phyloP scores from a whole-genome alignment of 2,888 invertebrate genomes.

The Desoria tigrina region DNA sequence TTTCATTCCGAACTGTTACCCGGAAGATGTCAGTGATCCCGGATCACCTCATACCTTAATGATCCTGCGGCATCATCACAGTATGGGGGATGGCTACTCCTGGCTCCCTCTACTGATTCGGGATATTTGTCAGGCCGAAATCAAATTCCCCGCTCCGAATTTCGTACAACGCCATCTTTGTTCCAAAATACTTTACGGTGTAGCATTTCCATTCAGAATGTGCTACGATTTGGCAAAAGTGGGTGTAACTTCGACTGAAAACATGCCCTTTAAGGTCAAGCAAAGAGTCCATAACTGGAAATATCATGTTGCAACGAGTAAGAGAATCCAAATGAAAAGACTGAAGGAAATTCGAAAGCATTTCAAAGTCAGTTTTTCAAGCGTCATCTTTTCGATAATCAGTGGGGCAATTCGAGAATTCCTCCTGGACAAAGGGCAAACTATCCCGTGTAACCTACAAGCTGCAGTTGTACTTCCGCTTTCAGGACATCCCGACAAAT shows the following conservation, averaged over 20 bases:
- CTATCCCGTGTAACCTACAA: neutral
- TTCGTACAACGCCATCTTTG: neutral
- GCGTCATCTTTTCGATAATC: neutral
- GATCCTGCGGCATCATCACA: neutral
- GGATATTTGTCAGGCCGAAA: neutral
- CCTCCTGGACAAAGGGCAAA: neutral
- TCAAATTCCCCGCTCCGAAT: neutral
- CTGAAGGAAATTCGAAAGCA: neutral
- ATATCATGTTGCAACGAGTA: neutral
- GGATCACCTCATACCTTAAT: neutral
- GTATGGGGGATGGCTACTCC: neutral
- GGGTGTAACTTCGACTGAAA: neutral
- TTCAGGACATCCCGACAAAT: neutral
- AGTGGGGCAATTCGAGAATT: neutral
- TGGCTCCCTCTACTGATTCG: neutral
- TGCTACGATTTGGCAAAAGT: neutral
- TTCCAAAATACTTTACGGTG: neutral
- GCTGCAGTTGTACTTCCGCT: neutral
- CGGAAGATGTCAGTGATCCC: neutral
- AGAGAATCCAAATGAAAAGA: neutral
- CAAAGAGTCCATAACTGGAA: neutral
- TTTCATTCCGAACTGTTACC: neutral
- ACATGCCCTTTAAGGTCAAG: neutral
- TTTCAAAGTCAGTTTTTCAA: neutral
- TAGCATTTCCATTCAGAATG: neutral